Percentiles rank a stretch among this genome's conserved stretches.
phyloP scores from a whole-genome alignment of 2,797 vertebrate species.

The Schizopygopsis pylzovi region DNA sequence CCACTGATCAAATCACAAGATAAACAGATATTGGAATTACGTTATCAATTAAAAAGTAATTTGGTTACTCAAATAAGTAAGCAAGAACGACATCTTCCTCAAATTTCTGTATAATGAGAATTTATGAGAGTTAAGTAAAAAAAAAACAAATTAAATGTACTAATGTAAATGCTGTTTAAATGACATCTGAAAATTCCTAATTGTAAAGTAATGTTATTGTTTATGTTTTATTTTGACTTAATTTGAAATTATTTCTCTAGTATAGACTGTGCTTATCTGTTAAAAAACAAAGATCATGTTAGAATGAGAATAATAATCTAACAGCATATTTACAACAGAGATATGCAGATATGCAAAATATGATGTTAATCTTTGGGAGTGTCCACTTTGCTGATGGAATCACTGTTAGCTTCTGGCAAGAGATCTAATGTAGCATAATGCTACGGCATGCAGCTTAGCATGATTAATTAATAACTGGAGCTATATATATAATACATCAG shows the following conservation, averaged over 20 bases:
- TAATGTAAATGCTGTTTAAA: neutral
- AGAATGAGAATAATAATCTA: neutral
- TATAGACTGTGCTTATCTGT: neutral
- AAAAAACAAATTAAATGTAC: neutral
- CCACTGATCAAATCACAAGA: neutral
- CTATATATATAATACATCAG: constrained; percentile 21
- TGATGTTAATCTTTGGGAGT: neutral
- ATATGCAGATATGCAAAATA: neutral
- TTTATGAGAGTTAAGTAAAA: too few relatives aligned
- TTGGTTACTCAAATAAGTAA: neutral
- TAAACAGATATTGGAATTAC: neutral
- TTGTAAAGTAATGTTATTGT: neutral
- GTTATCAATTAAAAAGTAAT: neutral
- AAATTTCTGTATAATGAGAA: neutral
- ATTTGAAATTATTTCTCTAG: neutral
- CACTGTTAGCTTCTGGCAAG: constrained; percentile 20
- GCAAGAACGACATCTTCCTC: neutral
- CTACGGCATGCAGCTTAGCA: neutral
- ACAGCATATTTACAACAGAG: neutral
- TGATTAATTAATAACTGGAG: constrained; percentile 38
- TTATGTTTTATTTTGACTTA: neutral
- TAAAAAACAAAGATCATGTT: neutral
- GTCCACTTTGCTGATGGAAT: constrained; percentile 25
- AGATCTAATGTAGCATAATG: constrained; percentile 10
- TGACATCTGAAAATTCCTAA: neutral